Base-by-base conservation (phyloP, 1,140 invertebrate species). In the Bacillus rossius region DNA sequence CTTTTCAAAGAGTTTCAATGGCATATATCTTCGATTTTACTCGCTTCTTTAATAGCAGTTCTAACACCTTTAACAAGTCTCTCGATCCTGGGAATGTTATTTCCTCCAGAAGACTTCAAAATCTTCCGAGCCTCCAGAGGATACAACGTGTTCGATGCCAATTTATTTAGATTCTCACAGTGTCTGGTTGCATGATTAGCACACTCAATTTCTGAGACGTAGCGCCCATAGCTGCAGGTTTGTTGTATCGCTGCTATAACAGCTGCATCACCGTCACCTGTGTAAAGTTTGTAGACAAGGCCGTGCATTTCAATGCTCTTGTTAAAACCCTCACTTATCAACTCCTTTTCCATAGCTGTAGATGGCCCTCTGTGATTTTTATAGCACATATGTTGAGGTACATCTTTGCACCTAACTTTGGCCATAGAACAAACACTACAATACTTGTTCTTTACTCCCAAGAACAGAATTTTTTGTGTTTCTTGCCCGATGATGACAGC, bases 381-480 rank as follows among this genome's bases (percentile, higher is more conserved):
- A 2, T 58, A 45, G 49, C 49, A 51, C 8, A 16, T 16, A 29
- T 51, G 49, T 4, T 51, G 7, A 23, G 20, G 19, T 20, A 51
- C 49, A 22, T 20, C 20, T 23, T 20, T 51, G 8, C 25, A 16
- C 16, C 16, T 45, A 23, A 59, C 41, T 13, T 4, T n/a, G 13
- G 48, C 29, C 4, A 34, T 59, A 22, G 57, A 19, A 40, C 57
- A 59, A 1, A 56, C 23, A 29, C 43, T 57, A 38, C 57, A 59
- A 59, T 54, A 59, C 25, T 59, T 59, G 29, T 59, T 59, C 2
- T 40, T 5, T 2, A 59, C 53, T 20, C 50, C 57, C 3, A 59
- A 13, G 22, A 38, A 59, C 8, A 59, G 19, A 13, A 59, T 16
- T 14, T 57, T 57, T 16, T 34, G 42, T 7, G 57, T 59, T 23